Evolutionary conservation across 2,888 invertebrate genomes (phyloP).

Genomic region (Tetramorium bicarinatum): DNA sequence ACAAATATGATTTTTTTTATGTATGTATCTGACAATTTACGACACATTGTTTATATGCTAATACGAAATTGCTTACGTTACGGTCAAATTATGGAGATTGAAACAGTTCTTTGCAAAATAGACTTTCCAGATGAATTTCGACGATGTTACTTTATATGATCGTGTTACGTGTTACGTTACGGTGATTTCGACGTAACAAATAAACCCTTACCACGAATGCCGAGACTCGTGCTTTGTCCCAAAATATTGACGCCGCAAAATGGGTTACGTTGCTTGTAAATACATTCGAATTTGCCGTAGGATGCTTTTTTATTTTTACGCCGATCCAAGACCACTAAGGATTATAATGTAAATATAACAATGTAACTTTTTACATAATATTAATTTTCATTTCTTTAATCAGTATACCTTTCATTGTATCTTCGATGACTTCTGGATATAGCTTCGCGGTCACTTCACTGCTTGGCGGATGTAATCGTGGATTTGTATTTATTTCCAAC

Average conservation of each 20-base stretch:
- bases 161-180: neutral
- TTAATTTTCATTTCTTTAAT: slow-evolving; percentile 6
- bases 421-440: slow-evolving; percentile 73
- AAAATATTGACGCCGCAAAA: slow-evolving; percentile 60
- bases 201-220: slow-evolving; percentile 67
- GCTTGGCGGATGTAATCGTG: slow-evolving; percentile 71
- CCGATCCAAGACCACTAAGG: slow-evolving; percentile 67
- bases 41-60: slow-evolving; percentile 91
- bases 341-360: slow-evolving; percentile 3
- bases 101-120: slow-evolving; percentile 47
- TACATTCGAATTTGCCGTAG: slow-evolving; percentile 70
- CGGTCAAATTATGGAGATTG: slow-evolving; percentile 89
- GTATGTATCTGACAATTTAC: slow-evolving; percentile 92
- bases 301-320: slow-evolving; percentile 58
- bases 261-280: slow-evolving; percentile 69
- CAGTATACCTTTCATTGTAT: slow-evolving; percentile 68
- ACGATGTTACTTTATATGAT: neutral
- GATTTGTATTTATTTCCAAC: slow-evolving; percentile 73
- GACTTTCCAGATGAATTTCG: slow-evolving; percentile 5
- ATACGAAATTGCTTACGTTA: slow-evolving; percentile 92
- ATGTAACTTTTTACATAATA: neutral
- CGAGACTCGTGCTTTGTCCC: slow-evolving; percentile 67
- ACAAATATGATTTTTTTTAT: slow-evolving; percentile 88
- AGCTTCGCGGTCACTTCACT: slow-evolving; percentile 67
- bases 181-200: slow-evolving; percentile 38